Evolutionary conservation across 2,797 vertebrate species (phyloP).

Genomic region (Siniperca obscura): DNA sequence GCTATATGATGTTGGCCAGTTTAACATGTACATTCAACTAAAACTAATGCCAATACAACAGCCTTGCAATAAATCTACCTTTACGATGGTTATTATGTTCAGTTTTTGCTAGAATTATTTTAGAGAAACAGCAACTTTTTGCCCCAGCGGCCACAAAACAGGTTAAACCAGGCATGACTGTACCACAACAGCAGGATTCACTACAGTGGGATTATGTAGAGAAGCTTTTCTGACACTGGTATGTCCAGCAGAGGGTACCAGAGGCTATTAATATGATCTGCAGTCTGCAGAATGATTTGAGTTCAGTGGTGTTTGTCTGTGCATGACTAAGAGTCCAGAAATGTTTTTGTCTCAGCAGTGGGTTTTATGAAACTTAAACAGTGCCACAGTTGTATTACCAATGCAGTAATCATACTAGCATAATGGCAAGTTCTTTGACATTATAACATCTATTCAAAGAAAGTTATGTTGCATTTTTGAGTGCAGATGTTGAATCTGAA

Average conservation of each 20-base stretch:
- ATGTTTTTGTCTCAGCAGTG: neutral
- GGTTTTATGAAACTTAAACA: neutral
- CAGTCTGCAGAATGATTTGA: neutral
- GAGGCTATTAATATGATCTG: neutral
- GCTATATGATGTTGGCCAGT: neutral
- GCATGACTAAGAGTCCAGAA: slow-evolving; percentile 16
- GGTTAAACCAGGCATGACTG: neutral
- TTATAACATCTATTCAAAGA: neutral
- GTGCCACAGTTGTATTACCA: fast-evolving
- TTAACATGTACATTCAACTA: no score
- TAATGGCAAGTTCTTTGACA: fast-evolving
- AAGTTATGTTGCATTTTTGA: neutral
- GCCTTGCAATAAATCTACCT: no score
- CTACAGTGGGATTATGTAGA: no score
- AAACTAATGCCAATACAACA: no score
- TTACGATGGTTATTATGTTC: neutral
- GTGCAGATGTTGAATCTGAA: slow-evolving; percentile 20
- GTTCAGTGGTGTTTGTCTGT: neutral
- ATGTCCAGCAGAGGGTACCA: slow-evolving; percentile 47
- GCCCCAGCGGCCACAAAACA: neutral
- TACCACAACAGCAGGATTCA: neutral
- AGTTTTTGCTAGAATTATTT: neutral
- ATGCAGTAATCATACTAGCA: no score
- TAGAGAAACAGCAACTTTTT: neutral
- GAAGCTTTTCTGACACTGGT: neutral